A percentile compares a stretch with the other conserved stretches of the same genome.
These are phyloP conservation scores for Arenaria interpres DNA, from an alignment of 2,113 vertebrate genomes.

Conservation along the genomic window DNA sequence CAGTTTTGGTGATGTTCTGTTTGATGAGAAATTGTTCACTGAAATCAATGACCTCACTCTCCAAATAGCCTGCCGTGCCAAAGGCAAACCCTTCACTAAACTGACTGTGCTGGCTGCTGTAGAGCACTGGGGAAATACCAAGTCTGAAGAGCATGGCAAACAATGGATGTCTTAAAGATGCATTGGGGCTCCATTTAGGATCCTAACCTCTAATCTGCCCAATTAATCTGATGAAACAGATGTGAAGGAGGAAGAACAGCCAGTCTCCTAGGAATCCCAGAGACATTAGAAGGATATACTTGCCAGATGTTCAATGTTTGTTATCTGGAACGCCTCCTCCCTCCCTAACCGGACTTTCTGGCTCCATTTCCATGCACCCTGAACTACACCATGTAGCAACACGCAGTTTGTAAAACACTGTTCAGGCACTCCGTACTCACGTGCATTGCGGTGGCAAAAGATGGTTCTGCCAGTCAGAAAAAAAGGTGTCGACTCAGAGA, in stretches of 20 bases:
- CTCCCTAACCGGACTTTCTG: background rate
- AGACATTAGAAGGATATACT: constrained; percentile 10
- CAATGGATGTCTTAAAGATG: constrained; percentile 7
- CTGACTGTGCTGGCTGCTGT: background rate
- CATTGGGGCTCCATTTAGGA: background rate
- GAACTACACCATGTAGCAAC: background rate
- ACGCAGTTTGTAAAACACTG: background rate
- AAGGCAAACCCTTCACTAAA: background rate
- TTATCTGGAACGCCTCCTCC: background rate
- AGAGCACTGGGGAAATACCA: background rate
- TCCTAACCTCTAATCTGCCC: background rate
- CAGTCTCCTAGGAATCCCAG: constrained; percentile 21
- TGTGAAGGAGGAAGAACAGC: constrained; percentile 52
- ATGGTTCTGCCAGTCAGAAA: background rate
- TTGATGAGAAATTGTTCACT: background rate
- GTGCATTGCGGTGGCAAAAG: background rate
- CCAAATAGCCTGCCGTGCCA: background rate
- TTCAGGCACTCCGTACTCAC: background rate
- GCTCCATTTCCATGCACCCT: constrained; percentile 13
- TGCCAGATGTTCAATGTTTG: constrained; percentile 56
- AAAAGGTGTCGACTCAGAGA: background rate
- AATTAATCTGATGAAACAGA: constrained; percentile 39
- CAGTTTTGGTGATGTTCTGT: background rate
- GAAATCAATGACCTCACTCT: constrained; percentile 28
- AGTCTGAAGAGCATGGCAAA: background rate